phyloP scores from a whole-genome alignment of 2,113 vertebrate species.

The Pyxicephalus adspersus region DNA sequence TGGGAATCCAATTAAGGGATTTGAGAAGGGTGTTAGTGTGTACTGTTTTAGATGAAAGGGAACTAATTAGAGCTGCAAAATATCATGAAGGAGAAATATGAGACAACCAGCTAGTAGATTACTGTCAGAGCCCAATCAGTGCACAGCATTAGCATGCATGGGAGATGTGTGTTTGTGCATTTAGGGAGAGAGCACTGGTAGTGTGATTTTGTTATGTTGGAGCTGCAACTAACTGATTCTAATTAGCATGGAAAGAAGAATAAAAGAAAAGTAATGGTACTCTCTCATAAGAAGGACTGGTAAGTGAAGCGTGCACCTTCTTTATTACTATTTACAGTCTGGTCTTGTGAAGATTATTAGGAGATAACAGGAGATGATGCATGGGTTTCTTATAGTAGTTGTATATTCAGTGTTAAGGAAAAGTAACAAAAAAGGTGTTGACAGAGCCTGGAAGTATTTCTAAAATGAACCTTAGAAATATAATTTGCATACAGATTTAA shows the following conservation, averaged over 20 bases:
- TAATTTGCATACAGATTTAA: too few relatives aligned
- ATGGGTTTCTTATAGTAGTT: too few relatives aligned
- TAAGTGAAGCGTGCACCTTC: background rate
- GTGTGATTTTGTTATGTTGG: background rate
- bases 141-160: background rate
- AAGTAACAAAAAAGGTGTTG: too few relatives aligned
- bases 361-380: too few relatives aligned
- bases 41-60: background rate
- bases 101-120: background rate
- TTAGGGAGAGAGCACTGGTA: background rate
- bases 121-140: background rate
- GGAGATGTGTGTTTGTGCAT: background rate
- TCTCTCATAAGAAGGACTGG: background rate
- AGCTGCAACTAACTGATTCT: background rate
- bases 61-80: constrained; percentile 28
- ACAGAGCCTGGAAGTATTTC: too few relatives aligned
- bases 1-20: constrained; percentile 43
- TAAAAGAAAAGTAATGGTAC: background rate
- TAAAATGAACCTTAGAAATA: too few relatives aligned
- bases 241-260: background rate
- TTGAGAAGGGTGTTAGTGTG: constrained; percentile 36
- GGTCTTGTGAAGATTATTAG: too few relatives aligned
- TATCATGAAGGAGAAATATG: constrained; percentile 30
- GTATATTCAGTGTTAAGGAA: too few relatives aligned
- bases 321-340: too few relatives aligned